Evolutionary conservation across 30 jellyfish, hydroid and myxozoan genomes (phyloP), one percentile per base, ranked within the genome.

Genomic region (Chironex yamaguchii): DNA sequence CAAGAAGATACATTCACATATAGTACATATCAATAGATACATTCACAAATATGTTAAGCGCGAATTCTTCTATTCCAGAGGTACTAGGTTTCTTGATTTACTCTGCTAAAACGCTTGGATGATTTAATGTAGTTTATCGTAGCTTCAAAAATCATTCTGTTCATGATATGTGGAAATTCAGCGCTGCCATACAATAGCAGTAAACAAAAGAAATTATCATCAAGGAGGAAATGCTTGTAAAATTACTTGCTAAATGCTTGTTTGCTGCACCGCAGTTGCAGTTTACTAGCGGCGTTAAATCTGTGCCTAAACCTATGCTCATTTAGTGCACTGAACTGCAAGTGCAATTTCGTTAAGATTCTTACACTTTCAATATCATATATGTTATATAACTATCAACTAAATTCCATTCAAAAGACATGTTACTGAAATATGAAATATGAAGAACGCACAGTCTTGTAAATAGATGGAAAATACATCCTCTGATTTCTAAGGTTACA

Each of bases 201-300:
- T 48, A 76, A 75, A 33, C 88, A 75, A 34, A 75, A 23, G 21
- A 75, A 50, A 27, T 75, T 49, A 50, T 75, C 88, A 29, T 75
- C 77, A 22, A 75, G 88, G 88, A 76, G 78, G 88, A 50, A 76
- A 26, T 76, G 88, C 78, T 76, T 49, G 33, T 52, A 29, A n/a
- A n/a, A n/a, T n/a, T n/a, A n/a, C n/a, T n/a, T n/a, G n/a, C n/a
- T n/a, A n/a, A n/a, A 2, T 52, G 77, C 9, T 76, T 77, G 11
- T 76, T 76, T 1, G 78, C 88, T 2, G 63, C 34, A 31, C 88
- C 88, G 62, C 88, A 76, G 6, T 51, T 52, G 23, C 78, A 75
- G 75, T 49, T 53, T 75, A 76, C 79, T 76, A 1, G 42, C 62
- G 83, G 1, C 28, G 67, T 69, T 28, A 35, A 69, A 34, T 35